Evolutionary conservation across 1,140 invertebrate species (phyloP), one percentile per base, ranked within the genome.

Genomic region (Harlomillsia oculata): DNA sequence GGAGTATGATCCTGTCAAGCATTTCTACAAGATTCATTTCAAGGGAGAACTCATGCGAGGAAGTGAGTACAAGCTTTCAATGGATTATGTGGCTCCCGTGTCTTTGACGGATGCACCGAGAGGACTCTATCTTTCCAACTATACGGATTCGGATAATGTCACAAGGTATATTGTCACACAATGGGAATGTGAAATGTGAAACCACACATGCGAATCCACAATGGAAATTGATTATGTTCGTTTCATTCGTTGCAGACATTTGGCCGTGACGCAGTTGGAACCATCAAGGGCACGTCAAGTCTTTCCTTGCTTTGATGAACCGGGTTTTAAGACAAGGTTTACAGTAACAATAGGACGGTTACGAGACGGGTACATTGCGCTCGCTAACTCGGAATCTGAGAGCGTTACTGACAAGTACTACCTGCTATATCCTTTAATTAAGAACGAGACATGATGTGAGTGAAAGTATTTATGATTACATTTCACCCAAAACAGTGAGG

Each of bases 221-320:
- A 20, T 53, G 25, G 25, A 2, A 6, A 26, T 48, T 48, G 21
- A 49, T 48, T 48, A 1, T 16, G 13, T n/a, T 6, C 6, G 16
- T 26, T n/a, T 18, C 6, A 43, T 14, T 51, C 25, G 20, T 28
- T 48, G 1, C 8, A 36, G 43, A 40, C 37, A 55, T 16, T 20
- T 36, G 32, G 44, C 41, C 26, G 30, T 25, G 20, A 48, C 43
- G 5, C 53, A 46, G 16, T 29, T 55, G 18, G 53, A 55, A 43
- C 53, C 53, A 6, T 18, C 44, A 1, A 6, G 53, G 6, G 53
- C 28, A 0, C 25, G 53, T 5, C 53, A 55, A 29, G 28, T 55
- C n/a, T 53, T 59, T 25, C 56, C 56, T 13, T 59, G 29, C 1
- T 59, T 52, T 30, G 56, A 59, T 39, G 56, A 59, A 13, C 56